phyloP scores from a whole-genome alignment of 1,140 invertebrate species.

The Platyscapa corneri region DNA sequence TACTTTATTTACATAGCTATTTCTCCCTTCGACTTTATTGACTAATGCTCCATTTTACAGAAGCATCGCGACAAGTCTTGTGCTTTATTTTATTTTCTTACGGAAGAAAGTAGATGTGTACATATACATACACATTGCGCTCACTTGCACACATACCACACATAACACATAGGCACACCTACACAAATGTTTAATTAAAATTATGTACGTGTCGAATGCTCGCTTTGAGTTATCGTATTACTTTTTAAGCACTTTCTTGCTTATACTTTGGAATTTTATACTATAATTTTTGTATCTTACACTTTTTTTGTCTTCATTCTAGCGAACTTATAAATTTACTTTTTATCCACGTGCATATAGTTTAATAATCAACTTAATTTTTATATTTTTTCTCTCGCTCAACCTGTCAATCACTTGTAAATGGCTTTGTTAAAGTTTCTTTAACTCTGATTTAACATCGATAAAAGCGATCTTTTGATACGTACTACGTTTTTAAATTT shows the following conservation, averaged over 20 bases:
- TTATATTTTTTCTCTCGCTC: background rate
- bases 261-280: slow-evolving; percentile 38
- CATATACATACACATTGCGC: slow-evolving; percentile 8
- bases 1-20: slow-evolving; percentile 56
- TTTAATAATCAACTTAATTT: slow-evolving; percentile 13
- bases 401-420: background rate
- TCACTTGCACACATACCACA: background rate
- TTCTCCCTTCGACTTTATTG: slow-evolving; percentile 61
- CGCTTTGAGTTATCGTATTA: slow-evolving; percentile 18
- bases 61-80: slow-evolving; percentile 60
- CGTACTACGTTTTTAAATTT: background rate
- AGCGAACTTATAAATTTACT: background rate
- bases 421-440: background rate
- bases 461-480: background rate
- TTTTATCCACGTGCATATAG: background rate
- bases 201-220: too few species aligned
- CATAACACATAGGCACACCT: background rate
- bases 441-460: background rate
- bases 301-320: background rate
- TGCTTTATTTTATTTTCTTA: slow-evolving; percentile 58
- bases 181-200: slow-evolving; percentile 21
- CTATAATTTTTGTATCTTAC: slow-evolving; percentile 44
- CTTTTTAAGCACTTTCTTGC: slow-evolving; percentile 39
- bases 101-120: slow-evolving; percentile 65
- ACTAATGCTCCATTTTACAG: slow-evolving; percentile 60